Evolutionary conservation across 2,797 vertebrate species (phyloP).

Genomic region (Lutjanus campechanus): DNA sequence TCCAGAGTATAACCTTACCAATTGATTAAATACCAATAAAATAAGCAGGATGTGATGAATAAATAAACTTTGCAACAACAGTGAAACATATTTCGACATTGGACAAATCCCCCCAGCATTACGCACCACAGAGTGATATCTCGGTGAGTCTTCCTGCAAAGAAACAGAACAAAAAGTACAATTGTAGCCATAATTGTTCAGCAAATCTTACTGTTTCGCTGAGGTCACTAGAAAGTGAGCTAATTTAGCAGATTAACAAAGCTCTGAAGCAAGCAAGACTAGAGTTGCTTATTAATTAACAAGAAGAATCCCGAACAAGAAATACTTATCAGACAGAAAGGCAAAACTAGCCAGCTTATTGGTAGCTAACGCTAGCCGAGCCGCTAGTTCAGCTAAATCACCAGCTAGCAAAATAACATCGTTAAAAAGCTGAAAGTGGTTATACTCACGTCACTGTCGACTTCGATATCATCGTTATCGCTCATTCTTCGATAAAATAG

Average conservation of each 20-base stretch:
- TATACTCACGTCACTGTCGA: conserved; percentile 98
- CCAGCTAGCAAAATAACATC: conserved; percentile 56
- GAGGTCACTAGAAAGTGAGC: conserved; percentile 47
- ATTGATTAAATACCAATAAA: conserved; percentile 8
- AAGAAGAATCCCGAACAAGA: conserved; percentile 39
- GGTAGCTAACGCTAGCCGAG: conserved; percentile 76
- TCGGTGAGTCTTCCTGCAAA: conserved; percentile 95
- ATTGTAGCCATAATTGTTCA: conserved; percentile 83
- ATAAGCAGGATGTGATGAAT: conserved; percentile 27
- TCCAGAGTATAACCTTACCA: not conserved
- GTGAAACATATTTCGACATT: conserved; percentile 55
- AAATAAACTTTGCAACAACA: conserved; percentile 44
- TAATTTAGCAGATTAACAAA: conserved; percentile 5
- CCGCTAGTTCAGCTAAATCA: conserved; percentile 73
- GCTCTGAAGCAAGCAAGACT: not conserved
- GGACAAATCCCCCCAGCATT: conserved; percentile 79
- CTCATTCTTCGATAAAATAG: conserved; percentile 92
- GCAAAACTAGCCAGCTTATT: conserved; percentile 64
- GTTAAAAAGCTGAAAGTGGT: conserved; percentile 34
- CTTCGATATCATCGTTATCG: conserved; percentile 99
- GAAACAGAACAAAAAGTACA: conserved; percentile 86
- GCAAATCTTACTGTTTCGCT: conserved; percentile 59
- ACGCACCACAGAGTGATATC: conserved; percentile 94
- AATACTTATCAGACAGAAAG: conserved; percentile 52
- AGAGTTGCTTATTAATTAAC: conserved; percentile 24